phyloP scores from a whole-genome alignment of 1,140 invertebrate species.

The Heliconius hermathena region DNA sequence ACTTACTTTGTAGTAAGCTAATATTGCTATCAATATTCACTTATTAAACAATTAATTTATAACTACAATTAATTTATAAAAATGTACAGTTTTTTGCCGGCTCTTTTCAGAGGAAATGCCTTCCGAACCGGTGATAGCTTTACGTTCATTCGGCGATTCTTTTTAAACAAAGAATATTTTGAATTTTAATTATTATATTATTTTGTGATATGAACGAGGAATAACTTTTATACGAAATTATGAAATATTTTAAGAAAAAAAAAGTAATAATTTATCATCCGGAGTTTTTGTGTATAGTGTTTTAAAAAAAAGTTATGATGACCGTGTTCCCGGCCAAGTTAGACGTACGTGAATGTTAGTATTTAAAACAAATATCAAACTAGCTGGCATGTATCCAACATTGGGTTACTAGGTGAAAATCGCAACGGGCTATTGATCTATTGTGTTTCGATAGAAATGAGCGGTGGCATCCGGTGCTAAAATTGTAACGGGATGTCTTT shows the following conservation, averaged over 20 bases:
- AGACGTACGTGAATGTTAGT: conserved; percentile 18
- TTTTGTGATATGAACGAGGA: too few species aligned
- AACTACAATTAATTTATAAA: too few species aligned
- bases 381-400: conserved; percentile 28
- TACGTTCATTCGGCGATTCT: too few species aligned
- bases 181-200: too few species aligned
- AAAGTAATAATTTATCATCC: neutral
- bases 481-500: conserved; percentile 34
- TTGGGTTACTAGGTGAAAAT: conserved; percentile 28
- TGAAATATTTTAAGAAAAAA: neutral
- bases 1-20: too few species aligned
- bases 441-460: conserved; percentile 40
- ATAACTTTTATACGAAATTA: too few species aligned
- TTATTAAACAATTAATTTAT: too few species aligned
- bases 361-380: conserved; percentile 29
- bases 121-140: too few species aligned
- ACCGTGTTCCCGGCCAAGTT: neutral
- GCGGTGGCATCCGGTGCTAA: conserved; percentile 26
- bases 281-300: neutral
- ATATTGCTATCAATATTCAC: too few species aligned
- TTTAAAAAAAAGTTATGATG: neutral
- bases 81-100: too few species aligned
- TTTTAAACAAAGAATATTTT: too few species aligned
- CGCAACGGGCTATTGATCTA: conserved; percentile 29
- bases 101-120: too few species aligned